Evolutionary conservation across 1,140 invertebrate genomes (phyloP).

Genomic region (Forficula auricularia): DNA sequence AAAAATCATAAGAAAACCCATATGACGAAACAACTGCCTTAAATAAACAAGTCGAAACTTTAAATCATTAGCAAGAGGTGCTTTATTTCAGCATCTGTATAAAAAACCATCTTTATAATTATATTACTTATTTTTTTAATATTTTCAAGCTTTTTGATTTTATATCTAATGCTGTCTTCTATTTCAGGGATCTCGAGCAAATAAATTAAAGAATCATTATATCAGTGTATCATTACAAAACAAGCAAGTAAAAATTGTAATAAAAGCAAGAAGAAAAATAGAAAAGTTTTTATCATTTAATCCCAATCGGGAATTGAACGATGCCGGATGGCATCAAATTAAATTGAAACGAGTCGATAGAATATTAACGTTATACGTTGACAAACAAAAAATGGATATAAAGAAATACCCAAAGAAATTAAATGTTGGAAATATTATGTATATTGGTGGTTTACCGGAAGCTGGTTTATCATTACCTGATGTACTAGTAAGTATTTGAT

Average conservation of each 20-base stretch:
- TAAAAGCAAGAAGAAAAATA: slow-evolving; percentile 45
- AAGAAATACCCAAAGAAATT: slow-evolving; percentile 48
- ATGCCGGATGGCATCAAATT: slow-evolving; percentile 72
- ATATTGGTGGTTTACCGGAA: slow-evolving; percentile 58
- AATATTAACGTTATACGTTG: slow-evolving; percentile 47
- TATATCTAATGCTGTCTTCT: slow-evolving; percentile 5
- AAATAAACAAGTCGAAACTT: no score
- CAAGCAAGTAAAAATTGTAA: slow-evolving; percentile 45
- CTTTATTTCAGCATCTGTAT: no score
- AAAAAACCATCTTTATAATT: no score
- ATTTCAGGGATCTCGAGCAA: slow-evolving; percentile 40
- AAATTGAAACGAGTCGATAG: slow-evolving; percentile 38
- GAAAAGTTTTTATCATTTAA: slow-evolving; percentile 27
- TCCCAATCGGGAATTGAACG: slow-evolving; percentile 44
- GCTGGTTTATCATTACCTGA: slow-evolving; percentile 26
- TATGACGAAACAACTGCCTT: no score
- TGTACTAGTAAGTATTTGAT: slow-evolving; percentile 15
- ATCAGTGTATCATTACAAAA: slow-evolving; percentile 51
- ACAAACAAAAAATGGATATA: slow-evolving; percentile 38
- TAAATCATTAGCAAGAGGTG: no score
- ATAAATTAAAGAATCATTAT: slow-evolving; percentile 44
- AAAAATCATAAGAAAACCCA: no score
- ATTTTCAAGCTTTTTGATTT: no score
- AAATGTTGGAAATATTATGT: slow-evolving; percentile 49
- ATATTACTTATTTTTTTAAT: no score